phyloP scores from a whole-genome alignment of 2,797 vertebrate species.

The Leptoclinus maculatus region DNA sequence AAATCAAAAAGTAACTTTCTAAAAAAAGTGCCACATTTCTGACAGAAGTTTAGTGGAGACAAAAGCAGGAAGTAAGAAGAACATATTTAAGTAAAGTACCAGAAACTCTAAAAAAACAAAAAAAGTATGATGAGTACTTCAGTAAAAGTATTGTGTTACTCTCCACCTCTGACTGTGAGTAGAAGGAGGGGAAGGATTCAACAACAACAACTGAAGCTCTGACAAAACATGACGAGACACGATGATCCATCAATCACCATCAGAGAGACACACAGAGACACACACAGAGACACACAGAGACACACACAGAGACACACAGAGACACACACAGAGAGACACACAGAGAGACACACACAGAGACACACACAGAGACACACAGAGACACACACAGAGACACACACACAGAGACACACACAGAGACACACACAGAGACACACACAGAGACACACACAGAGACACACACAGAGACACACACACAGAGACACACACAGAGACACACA shows the following conservation, averaged over 20 bases:
- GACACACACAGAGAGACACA: slow-evolving; percentile 9
- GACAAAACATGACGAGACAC: slow-evolving; percentile 7
- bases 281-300: not conserved
- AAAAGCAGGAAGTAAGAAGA: not conserved
- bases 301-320: not conserved
- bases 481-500: no score
- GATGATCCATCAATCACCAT: not conserved
- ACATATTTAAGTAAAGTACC: not conserved
- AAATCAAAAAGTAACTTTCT: not conserved
- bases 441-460: no score
- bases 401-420: no score
- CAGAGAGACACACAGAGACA: not conserved
- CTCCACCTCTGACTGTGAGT: not conserved
- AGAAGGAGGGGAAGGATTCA: not conserved
- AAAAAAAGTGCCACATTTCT: not conserved
- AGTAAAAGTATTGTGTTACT: not conserved
- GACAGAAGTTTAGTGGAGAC: not conserved
- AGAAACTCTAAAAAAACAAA: not conserved
- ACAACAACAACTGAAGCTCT: not conserved
- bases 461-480: no score
- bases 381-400: slow-evolving; percentile 24
- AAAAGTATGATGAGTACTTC: not conserved
- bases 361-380: slow-evolving; percentile 17
- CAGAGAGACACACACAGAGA: slow-evolving; percentile 11
- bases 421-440: no score